Conservation (phyloP, 2,797 vertebrate genomes). For the Ataeniobius toweri region DNA sequence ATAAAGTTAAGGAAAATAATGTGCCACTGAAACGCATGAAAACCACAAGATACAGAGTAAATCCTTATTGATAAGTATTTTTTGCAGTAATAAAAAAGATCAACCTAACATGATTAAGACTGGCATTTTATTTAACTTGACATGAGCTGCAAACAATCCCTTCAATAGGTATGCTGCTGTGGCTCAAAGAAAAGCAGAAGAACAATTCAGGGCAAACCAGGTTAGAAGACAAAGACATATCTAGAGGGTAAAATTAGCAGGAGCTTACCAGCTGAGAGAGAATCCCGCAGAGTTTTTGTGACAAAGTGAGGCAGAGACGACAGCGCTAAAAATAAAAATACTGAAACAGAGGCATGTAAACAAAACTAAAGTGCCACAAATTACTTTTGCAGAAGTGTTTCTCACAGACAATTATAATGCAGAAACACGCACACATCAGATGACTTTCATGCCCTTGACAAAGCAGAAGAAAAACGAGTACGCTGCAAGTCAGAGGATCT, state of each 20-base stretch:
- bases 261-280: conserved; percentile 44
- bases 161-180: not conserved
- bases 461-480: conserved; percentile 11
- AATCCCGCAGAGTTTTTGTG: conserved; percentile 58
- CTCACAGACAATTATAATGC: not conserved
- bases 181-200: conserved; percentile 18
- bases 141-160: conserved; percentile 4
- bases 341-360: conserved; percentile 43
- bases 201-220: conserved; percentile 2
- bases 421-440: conserved; percentile 8
- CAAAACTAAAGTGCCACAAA: conserved; percentile 44
- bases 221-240: conserved; percentile 41
- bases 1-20: conserved; percentile 22
- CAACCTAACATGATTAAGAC: not conserved
- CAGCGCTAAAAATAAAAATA: conserved; percentile 51
- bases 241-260: conserved; percentile 57
- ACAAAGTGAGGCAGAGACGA: conserved; percentile 46
- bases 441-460: conserved; percentile 36
- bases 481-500: conserved; percentile 24
- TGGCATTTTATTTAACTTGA: conserved; percentile 6
- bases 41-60: not conserved
- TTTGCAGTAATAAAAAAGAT: not conserved
- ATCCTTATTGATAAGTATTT: conserved; percentile 5
- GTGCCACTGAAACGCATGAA: conserved; percentile 9
- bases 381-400: conserved; percentile 10